phyloP scores from a whole-genome alignment of 2,888 invertebrate species.

The Mayetiola destructor region DNA sequence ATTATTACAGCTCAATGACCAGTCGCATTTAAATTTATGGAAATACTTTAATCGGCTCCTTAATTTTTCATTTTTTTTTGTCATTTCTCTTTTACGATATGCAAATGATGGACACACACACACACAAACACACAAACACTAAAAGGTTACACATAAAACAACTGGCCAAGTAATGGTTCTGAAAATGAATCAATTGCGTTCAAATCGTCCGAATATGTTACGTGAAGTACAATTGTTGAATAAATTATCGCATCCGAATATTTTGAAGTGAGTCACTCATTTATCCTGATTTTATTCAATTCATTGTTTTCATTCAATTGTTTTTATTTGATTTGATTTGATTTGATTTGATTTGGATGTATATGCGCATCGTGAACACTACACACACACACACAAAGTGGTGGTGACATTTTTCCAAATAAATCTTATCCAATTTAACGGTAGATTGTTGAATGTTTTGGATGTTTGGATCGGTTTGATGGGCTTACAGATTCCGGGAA shows the following conservation, averaged over 20 bases:
- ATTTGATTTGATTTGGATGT: too few relatives aligned
- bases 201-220: slow-evolving; percentile 90
- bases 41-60: not conserved
- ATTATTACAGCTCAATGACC: too few relatives aligned
- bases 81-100: not conserved
- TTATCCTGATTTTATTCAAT: not conserved
- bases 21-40: not conserved
- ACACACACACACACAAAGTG: too few relatives aligned
- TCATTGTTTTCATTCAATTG: too few relatives aligned
- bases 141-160: slow-evolving; percentile 81
- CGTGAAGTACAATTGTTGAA: slow-evolving; percentile 96
- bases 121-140: not conserved
- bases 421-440: too few relatives aligned
- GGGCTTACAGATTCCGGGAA: too few relatives aligned
- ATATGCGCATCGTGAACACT: too few relatives aligned
- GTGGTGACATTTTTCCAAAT: too few relatives aligned
- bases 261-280: slow-evolving; percentile 53
- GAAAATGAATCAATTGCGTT: slow-evolving; percentile 87
- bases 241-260: slow-evolving; percentile 85
- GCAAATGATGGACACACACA: not conserved
- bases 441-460: too few relatives aligned
- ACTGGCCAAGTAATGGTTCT: slow-evolving; percentile 93
- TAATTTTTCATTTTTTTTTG: not conserved
- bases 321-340: too few relatives aligned
- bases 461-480: too few relatives aligned